phyloP scores from a whole-genome alignment of 2,113 vertebrate species.

The Peromyscus leucopus region DNA sequence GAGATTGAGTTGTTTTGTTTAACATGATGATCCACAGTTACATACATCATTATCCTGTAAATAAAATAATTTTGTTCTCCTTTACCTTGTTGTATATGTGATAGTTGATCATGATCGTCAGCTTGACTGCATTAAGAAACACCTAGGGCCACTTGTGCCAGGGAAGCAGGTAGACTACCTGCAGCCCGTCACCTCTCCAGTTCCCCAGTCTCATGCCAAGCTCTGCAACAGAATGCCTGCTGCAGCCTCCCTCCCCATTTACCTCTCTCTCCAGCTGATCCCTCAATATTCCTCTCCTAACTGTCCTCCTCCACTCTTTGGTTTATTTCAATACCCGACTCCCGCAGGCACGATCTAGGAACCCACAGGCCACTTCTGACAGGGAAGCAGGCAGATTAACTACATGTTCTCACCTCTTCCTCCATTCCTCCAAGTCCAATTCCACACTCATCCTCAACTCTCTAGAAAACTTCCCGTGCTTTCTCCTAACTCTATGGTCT shows the following conservation, averaged over 20 bases:
- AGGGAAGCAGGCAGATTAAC: neutral
- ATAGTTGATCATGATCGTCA: neutral
- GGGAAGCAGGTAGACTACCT: no score
- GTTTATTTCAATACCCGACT: neutral
- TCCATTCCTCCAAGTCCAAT: neutral
- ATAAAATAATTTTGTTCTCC: neutral
- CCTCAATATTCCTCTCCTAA: neutral
- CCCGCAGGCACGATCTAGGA: neutral
- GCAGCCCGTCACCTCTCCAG: no score
- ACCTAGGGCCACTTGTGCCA: neutral
- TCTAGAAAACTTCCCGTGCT: neutral
- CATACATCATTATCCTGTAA: neutral
- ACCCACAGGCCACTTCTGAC: neutral
- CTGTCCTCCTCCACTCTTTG: neutral
- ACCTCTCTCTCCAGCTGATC: neutral
- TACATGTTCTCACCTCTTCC: no score
- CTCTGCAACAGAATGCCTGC: neutral
- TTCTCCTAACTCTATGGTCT: neutral
- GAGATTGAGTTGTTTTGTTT: neutral
- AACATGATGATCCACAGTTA: neutral
- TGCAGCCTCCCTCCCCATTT: rapidly evolving
- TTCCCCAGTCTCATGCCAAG: neutral
- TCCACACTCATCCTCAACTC: neutral
- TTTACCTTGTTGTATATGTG: neutral
- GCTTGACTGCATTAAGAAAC: neutral